Evolutionary conservation across 2,113 vertebrate species (phyloP), one percentile per base, ranked within the genome.

Genomic region (Ascaphus truei): DNA sequence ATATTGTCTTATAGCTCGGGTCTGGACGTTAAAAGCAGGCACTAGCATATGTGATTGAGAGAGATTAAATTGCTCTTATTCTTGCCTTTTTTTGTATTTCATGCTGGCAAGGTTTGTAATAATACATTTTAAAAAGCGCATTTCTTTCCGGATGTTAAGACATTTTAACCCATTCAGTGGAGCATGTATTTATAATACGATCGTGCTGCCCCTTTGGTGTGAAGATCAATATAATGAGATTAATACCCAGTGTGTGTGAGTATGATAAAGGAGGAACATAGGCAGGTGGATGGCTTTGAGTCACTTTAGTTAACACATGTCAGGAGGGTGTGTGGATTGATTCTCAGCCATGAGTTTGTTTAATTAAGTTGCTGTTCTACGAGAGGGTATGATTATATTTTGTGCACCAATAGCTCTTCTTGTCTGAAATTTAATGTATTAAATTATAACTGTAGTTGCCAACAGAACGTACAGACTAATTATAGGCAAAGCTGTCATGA

Each of bases 391-490:
- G 20, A 64, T 64, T 64, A 37, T 27, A 53, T 27, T 64, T 41
- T 64, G 15, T 51, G 43, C 47, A 12, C 61, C 50, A 37, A 36
- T 30, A 50, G 61, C 45, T 22, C 33, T 34, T 63, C 16, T 36
- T 53, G 20, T 37, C 20, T 51, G 5, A 36, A 33, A 7, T 51
- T 15, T 37, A 63, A 33, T 33, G 13, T 50, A 30, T 10, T 22
- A 51, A 33, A 64, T 37, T 53, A 51, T 52, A 53, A 51, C 5
- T 12, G 7, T 26, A 51, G 29, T 22, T 27, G 62, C 62, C 62
- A 64, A 33, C 62, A n/a, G n/a, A n/a, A n/a, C n/a, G n/a, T n/a
- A n/a, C n/a, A n/a, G 23, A 15, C 33, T 64, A 64, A 64, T 64
- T 64, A 53, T 31, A 53, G 48, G 62, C 33, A 6, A 51, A 64